A percentile compares a stretch with the other conserved stretches of the same genome.
Evolutionary conservation across 2,113 vertebrate genomes (phyloP).

Genomic region (Bombycilla garrulus): DNA sequence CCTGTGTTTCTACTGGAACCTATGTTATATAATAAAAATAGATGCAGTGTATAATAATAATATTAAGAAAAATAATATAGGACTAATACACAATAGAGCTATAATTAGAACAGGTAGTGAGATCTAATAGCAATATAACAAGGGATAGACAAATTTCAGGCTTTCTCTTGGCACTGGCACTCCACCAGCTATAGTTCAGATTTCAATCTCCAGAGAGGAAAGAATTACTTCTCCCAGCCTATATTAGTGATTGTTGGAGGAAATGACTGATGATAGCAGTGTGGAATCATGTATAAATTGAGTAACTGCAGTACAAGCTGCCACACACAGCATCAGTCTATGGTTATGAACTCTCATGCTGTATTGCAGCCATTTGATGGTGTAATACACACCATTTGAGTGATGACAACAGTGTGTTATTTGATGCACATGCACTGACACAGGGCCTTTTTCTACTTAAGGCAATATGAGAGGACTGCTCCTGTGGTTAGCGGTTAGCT

Average conservation of each 20-base stretch:
- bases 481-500: background rate
- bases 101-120: background rate
- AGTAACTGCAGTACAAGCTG: background rate
- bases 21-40: background rate
- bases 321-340: background rate
- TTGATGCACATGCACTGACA: background rate
- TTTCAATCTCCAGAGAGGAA: background rate
- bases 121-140: background rate
- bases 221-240: background rate
- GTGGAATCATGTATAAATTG: background rate
- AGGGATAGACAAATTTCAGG: background rate
- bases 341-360: background rate
- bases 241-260: background rate
- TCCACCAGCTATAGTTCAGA: background rate
- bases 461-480: background rate
- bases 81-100: background rate
- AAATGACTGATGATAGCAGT: background rate
- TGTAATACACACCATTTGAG: background rate
- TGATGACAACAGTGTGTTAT: background rate
- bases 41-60: background rate
- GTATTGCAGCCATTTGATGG: background rate
- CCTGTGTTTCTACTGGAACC: background rate
- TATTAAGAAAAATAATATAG: background rate
- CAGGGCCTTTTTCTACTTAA: background rate
- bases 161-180: background rate